Percentiles rank a stretch among this genome's conserved stretches.
Conservation (phyloP, 2,113 vertebrate species). For the Chauna torquata region DNA sequence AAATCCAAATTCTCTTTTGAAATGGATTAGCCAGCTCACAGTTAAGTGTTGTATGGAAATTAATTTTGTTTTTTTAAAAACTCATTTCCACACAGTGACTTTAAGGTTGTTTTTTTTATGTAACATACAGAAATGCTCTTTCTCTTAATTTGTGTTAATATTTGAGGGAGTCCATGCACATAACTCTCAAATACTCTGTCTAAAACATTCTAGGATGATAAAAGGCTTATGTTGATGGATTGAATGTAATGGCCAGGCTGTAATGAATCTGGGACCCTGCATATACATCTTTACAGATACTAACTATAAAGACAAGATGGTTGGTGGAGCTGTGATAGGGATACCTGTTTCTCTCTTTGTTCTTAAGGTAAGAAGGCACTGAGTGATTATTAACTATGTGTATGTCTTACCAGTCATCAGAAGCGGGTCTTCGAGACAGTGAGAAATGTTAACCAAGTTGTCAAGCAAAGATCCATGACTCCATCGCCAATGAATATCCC, state of each 20-base stretch:
- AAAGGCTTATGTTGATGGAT: neutral
- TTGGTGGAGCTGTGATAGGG: neutral
- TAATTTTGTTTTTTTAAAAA: neutral
- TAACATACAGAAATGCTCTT: neutral
- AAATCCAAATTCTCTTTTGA: neutral
- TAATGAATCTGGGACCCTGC: neutral
- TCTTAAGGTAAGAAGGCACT: neutral
- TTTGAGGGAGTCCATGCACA: neutral
- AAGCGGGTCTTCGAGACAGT: constrained; percentile 96
- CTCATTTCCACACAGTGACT: neutral
- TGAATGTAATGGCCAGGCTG: neutral
- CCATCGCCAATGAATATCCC: constrained; percentile 97
- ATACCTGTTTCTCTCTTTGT: neutral
- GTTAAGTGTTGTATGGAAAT: neutral
- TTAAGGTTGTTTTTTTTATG: neutral
- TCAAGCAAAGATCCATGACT: constrained; percentile 88
- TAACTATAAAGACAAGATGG: neutral
- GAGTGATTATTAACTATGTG: neutral
- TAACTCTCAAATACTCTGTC: neutral
- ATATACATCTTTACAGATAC: neutral
- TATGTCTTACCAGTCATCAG: constrained; percentile 84
- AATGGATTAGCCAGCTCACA: neutral
- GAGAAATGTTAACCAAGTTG: constrained; percentile 91
- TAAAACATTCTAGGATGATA: neutral
- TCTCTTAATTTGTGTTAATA: neutral